Evolutionary conservation across 2,888 invertebrate genomes (phyloP).

Genomic region (Pterobdella sp.): DNA sequence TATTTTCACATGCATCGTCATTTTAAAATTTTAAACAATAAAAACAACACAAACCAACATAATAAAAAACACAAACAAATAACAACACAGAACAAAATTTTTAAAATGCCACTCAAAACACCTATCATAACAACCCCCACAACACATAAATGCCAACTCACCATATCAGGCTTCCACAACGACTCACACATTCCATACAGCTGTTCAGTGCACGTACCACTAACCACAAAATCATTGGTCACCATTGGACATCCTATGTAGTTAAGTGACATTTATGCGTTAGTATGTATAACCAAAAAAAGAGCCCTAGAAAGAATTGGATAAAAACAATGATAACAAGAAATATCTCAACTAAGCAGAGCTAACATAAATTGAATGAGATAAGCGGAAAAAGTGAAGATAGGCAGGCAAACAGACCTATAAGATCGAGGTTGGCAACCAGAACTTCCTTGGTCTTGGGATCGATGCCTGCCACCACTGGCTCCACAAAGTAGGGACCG

Average conservation of each 20-base stretch:
- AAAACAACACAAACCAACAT: background rate
- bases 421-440: conserved; percentile 87
- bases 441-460: conserved; percentile 74
- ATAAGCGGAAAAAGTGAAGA: too few species aligned
- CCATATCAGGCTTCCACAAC: conserved; percentile 78
- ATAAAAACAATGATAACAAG: background rate
- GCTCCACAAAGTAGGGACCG: conserved; percentile 95
- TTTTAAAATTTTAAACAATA: too few species aligned
- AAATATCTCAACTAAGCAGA: background rate
- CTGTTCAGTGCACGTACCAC: conserved; percentile 72
- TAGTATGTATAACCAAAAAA: background rate
- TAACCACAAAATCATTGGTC: conserved; percentile 93
- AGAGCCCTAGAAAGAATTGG: background rate
- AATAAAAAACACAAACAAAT: background rate
- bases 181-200: conserved; percentile 81
- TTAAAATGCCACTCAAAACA: conserved; percentile 38
- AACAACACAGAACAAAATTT: background rate
- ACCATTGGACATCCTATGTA: conserved; percentile 64
- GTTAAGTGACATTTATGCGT: background rate
- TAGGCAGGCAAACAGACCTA: too few species aligned
- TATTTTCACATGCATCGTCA: background rate
- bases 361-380: too few species aligned
- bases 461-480: conserved; percentile 86
- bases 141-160: conserved; percentile 69
- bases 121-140: conserved; percentile 78